Evolutionary conservation across 2,797 vertebrate species (phyloP).

Genomic region (Perodicticus potto): DNA sequence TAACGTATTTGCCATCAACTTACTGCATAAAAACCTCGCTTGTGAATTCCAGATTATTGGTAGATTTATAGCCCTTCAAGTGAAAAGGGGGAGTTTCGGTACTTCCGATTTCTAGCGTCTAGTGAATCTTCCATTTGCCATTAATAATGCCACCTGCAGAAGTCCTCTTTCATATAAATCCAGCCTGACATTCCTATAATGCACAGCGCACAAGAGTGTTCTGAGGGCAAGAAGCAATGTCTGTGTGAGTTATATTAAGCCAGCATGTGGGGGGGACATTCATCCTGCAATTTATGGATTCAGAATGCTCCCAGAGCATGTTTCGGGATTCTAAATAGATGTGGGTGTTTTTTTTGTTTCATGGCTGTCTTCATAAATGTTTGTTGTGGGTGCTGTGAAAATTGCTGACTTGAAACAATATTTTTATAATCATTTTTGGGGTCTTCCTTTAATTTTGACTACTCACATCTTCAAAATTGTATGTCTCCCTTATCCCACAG

Average conservation of each 20-base stretch:
- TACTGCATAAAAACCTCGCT: constrained; percentile 58
- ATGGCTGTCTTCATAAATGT: constrained; percentile 41
- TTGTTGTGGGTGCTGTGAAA: constrained; percentile 55
- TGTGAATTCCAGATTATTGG: constrained; percentile 64
- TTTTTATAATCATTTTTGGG: not conserved
- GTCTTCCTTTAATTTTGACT: not conserved
- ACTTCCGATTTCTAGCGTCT: constrained; percentile 69
- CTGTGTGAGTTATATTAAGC: constrained; percentile 62
- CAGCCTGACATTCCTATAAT: constrained; percentile 61
- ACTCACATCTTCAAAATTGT: not conserved
- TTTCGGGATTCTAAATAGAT: constrained; percentile 43
- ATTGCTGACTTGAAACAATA: constrained; percentile 55
- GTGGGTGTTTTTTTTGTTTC: constrained; percentile 1
- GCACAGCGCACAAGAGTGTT: not conserved
- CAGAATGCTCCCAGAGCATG: not conserved
- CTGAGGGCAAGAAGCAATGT: not conserved
- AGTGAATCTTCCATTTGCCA: constrained; percentile 57
- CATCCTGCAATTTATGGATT: constrained; percentile 57
- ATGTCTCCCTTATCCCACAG: not conserved
- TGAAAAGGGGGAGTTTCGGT: constrained; percentile 66
- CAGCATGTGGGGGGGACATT: constrained; percentile 31
- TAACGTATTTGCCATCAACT: constrained; percentile 75
- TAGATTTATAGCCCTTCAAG: constrained; percentile 81
- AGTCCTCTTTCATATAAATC: constrained; percentile 73
- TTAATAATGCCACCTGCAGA: constrained; percentile 70